Percentiles rank a stretch among this genome's conserved stretches.
Evolutionary conservation across 2,797 vertebrate genomes (phyloP).

Genomic region (Champsocephalus esox): DNA sequence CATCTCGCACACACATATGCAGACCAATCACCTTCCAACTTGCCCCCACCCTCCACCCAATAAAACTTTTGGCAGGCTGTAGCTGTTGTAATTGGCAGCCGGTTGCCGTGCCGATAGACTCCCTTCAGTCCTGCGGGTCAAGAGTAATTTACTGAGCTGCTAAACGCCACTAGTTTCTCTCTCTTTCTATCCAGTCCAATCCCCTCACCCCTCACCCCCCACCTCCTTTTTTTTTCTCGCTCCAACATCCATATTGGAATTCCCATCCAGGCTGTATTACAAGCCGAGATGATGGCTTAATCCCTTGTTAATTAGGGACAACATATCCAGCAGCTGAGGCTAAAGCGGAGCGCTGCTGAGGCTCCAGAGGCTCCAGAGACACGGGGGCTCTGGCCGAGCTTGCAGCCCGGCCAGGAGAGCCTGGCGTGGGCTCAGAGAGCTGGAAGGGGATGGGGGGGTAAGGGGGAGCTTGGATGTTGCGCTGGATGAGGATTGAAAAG

Average conservation of each 20-base stretch:
- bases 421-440: constrained; percentile 79
- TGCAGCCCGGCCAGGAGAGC: constrained; percentile 70
- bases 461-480: constrained; percentile 50
- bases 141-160: constrained; percentile 89
- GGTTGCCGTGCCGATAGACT: constrained; percentile 83
- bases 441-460: constrained; percentile 43
- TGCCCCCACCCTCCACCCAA: constrained; percentile 75
- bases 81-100: constrained; percentile 87
- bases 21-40: constrained; percentile 66
- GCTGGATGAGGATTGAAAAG: constrained; percentile 81
- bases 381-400: constrained; percentile 74
- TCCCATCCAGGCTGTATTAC: constrained; percentile 87
- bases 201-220: neutral
- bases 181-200: constrained; percentile 64
- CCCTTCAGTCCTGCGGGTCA: constrained; percentile 84
- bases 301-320: constrained; percentile 89
- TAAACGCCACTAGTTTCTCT: constrained; percentile 79
- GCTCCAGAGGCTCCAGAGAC: constrained; percentile 74
- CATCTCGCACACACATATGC: constrained; percentile 40
- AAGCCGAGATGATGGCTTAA: constrained; percentile 87
- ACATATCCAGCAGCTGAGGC: constrained; percentile 88
- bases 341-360: constrained; percentile 63
- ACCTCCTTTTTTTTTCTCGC: constrained; percentile 6
- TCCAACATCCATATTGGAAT: constrained; percentile 82
- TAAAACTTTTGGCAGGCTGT: constrained; percentile 87